Conservation (phyloP, 1,140 invertebrate species). For the Drosophila pruinosa region DNA sequence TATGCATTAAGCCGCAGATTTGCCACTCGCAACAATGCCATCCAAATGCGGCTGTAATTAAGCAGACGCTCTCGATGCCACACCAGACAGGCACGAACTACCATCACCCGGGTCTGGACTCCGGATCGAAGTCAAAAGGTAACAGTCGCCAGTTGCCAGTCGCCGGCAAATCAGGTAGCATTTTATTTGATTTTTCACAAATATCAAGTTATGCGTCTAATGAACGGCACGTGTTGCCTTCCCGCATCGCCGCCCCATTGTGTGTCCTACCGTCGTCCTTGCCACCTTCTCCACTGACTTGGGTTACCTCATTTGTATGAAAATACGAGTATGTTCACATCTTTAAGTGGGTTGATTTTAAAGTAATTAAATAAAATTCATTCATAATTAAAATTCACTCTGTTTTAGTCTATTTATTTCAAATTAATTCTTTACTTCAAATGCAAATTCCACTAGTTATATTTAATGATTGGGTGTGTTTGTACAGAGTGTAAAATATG, state of each 20-base stretch:
- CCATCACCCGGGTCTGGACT: too few species aligned
- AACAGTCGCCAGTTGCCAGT: constrained; percentile 12
- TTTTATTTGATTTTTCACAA: constrained; percentile 63
- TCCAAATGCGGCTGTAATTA: constrained; percentile 52
- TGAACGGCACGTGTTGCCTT: constrained; percentile 70
- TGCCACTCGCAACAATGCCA: constrained; percentile 51
- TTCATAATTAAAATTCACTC: neutral
- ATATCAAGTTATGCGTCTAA: constrained; percentile 82
- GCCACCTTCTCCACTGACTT: neutral
- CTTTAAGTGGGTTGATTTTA: neutral
- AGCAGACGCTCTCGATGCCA: constrained; percentile 14
- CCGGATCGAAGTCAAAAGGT: constrained; percentile 1
- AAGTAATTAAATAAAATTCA: neutral
- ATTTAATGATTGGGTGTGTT: too few species aligned
- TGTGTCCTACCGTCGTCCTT: neutral
- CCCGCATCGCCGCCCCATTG: neutral
- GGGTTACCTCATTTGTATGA: neutral
- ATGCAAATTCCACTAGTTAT: too few species aligned
- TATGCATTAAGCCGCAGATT: constrained; percentile 74
- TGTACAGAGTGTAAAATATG: too few species aligned
- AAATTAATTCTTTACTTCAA: too few species aligned
- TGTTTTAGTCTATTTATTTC: neutral
- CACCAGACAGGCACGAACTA: constrained; percentile 5
- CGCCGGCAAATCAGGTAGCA: constrained; percentile 16
- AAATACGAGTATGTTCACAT: neutral